A percentile compares a stretch with the other conserved stretches of the same genome.
phyloP scores from a whole-genome alignment of 2,113 vertebrate genomes.

The Muntiacus reevesi region DNA sequence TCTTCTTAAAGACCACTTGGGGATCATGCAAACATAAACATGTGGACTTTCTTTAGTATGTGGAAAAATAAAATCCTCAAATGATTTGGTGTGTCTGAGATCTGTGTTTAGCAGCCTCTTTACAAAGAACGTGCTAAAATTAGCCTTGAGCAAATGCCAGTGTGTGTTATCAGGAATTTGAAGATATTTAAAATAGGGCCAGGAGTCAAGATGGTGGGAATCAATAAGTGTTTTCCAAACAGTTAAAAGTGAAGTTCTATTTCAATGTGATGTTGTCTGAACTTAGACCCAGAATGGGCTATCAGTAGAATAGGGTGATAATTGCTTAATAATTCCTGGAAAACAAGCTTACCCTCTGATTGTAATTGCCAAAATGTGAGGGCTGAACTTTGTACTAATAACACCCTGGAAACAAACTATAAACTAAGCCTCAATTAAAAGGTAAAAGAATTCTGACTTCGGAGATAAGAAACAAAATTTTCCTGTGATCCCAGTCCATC shows the following conservation, averaged over 20 bases:
- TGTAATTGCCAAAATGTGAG: neutral
- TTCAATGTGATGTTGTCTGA: neutral
- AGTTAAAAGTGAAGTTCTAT: neutral
- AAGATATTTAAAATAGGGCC: neutral
- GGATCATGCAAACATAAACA: neutral
- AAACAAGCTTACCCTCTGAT: neutral
- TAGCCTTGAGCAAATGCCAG: neutral
- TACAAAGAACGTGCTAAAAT: neutral
- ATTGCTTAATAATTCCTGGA: neutral
- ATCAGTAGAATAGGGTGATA: neutral
- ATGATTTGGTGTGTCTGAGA: neutral
- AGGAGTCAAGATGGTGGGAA: neutral
- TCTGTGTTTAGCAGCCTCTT: neutral
- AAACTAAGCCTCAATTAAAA: neutral
- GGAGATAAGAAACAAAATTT: neutral
- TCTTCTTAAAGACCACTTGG: neutral
- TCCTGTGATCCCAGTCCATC: rapidly evolving
- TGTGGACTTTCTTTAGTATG: neutral
- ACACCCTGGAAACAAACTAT: neutral
- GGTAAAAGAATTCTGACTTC: neutral
- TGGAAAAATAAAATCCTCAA: neutral
- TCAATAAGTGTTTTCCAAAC: neutral
- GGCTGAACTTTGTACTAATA: neutral
- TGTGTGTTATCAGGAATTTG: neutral
- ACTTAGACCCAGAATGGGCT: neutral